Percentiles rank a stretch among this genome's conserved stretches.
phyloP scores from a whole-genome alignment of 1,140 invertebrate genomes.

The Ptiloglossa arizonensis region DNA sequence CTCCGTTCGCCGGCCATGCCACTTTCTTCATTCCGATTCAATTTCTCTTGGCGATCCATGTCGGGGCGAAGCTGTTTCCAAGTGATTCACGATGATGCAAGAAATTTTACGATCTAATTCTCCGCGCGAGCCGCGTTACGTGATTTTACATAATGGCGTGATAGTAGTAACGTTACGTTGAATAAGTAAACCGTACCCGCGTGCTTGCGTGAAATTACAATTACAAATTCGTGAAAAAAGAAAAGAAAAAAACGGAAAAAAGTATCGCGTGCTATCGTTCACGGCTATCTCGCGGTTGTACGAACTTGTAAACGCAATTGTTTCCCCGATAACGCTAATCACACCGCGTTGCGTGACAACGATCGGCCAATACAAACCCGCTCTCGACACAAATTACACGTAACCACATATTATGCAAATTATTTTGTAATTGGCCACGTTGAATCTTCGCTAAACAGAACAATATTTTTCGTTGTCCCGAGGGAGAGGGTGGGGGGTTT shows the following conservation, averaged over 20 bases:
- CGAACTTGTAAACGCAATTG: not conserved
- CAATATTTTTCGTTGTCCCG: too few species aligned
- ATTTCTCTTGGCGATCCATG: not conserved
- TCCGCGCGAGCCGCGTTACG: not conserved
- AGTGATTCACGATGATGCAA: not conserved
- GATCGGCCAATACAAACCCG: not conserved
- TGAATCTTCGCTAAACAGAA: too few species aligned
- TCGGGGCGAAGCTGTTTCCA: not conserved
- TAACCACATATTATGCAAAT: not conserved
- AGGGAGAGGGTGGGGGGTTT: too few species aligned
- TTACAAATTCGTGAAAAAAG: slow-evolving; percentile 11
- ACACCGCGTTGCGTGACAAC: not conserved
- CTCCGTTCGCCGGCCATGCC: not conserved
- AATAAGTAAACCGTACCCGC: not conserved
- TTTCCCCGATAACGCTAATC: slow-evolving; percentile 8
- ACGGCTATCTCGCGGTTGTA: not conserved
- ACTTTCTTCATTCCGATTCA: not conserved
- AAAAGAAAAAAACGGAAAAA: too few species aligned
- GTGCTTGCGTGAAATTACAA: not conserved
- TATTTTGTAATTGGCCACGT: not conserved
- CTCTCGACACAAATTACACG: not conserved
- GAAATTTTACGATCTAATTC: slow-evolving; percentile 1
- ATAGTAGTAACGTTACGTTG: not conserved
- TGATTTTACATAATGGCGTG: slow-evolving; percentile 1
- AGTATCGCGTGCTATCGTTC: not conserved